Evolutionary conservation across 2,888 invertebrate genomes (phyloP), one percentile per base, ranked within the genome.

Genomic region (Epirrhoe tristata): DNA sequence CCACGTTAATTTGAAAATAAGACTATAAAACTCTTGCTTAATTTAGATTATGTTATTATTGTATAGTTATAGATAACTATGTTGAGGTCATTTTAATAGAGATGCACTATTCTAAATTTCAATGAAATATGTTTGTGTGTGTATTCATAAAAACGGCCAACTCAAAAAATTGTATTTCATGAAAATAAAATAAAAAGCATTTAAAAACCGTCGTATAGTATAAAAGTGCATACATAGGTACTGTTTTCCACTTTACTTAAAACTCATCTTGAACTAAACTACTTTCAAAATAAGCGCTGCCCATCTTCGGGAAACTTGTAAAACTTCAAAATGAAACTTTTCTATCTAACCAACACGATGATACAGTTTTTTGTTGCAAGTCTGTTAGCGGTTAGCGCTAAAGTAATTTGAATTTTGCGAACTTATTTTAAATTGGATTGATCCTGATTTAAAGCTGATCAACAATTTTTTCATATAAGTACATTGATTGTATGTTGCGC

Each of bases 181-280:
- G 2, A 43, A 43, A 43, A 43, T 43, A 12, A 10, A 10, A 10
- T 10, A 34, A 39, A 3, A 39, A 10, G 0, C 8, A 12, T 43
- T 5, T 12, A 12, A 51, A 62, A 50, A 54, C 24, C 57, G 1
- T 10, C 39, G 10, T 10, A 39, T 8, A 43, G 24, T 12, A 43
- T 43, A 43, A 64, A 63, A 52, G 46, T 60, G 53, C 63, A 63
- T 63, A 59, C 67, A 58, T 51, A n/a, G n/a, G n/a, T n/a, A 52
- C 17, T 58, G 48, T 48, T 58, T 24, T 51, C 65, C 50, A 67
- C 66, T 72, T 62, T 51, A 66, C 46, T 61, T 63, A 70, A 71
- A 70, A 70, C 70, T 74, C 58, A 69, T 72, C 66, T 66, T 34
- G 53, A 72, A 72, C 66, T 67, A 72, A 72, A 61, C 65, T 66